A percentile compares a stretch with the other conserved stretches of the same genome.
Evolutionary conservation across 2,113 vertebrate species (phyloP).

Genomic region (Lepus timidus): DNA sequence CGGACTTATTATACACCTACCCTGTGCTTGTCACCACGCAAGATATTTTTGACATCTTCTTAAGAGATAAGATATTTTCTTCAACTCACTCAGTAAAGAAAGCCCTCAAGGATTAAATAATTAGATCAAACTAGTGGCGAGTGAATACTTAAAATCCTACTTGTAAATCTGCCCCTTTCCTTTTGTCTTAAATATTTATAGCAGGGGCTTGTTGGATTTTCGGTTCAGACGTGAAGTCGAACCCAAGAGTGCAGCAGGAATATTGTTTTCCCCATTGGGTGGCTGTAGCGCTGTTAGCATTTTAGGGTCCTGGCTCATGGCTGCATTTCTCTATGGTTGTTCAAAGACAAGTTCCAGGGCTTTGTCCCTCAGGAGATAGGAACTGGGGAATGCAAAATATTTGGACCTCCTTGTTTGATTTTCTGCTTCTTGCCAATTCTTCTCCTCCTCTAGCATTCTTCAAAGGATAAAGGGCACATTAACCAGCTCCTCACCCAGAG

Average conservation of each 20-base stretch:
- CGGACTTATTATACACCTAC: rapidly evolving
- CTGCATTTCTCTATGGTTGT: not conserved
- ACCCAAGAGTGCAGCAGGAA: not conserved
- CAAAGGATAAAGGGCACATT: constrained; percentile 66
- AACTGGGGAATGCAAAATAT: constrained; percentile 73
- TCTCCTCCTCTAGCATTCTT: constrained; percentile 68
- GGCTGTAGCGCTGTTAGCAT: rapidly evolving
- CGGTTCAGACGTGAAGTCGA: rapidly evolving
- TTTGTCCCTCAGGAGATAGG: constrained; percentile 51
- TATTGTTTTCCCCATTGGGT: rapidly evolving
- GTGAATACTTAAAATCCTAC: not conserved
- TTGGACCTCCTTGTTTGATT: constrained; percentile 74
- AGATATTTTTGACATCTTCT: rapidly evolving
- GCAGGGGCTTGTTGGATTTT: not conserved
- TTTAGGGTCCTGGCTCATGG: not conserved
- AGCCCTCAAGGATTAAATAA: not conserved
- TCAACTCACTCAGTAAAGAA: rapidly evolving
- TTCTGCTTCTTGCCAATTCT: constrained; percentile 66
- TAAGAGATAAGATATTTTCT: not conserved
- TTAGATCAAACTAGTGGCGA: not conserved
- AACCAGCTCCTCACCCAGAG: not conserved
- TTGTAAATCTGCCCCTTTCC: rapidly evolving
- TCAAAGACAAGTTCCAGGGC: constrained; percentile 57
- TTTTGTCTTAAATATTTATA: no score
- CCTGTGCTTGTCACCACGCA: not conserved